Base-by-base conservation (phyloP, 1,140 invertebrate genomes). In the Hetaerina americana region DNA sequence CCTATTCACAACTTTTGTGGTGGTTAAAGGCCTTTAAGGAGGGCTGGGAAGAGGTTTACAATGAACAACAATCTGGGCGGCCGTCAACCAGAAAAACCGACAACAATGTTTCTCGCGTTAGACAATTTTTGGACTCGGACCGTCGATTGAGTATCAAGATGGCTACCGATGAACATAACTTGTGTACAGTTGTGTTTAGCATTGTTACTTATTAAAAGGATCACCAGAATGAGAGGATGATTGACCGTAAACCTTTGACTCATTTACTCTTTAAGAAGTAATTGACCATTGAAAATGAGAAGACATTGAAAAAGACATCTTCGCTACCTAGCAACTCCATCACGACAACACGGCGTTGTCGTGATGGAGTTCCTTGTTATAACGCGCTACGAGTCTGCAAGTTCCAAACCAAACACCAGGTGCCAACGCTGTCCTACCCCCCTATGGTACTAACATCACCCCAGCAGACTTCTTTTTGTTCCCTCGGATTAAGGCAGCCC, bases 121-220 rank as follows among this genome's bases (percentile, higher is more conserved):
- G 68, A 28, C 66, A 73, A 0, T 25, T 73, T 66, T 24, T 73
- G 68, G 31, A 69, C 26, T 72, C 68, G 24, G 72, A 75, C 57
- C 74, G 57, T 73, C 72, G 66, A n/a, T 72, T 74, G 29, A 74
- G 15, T 22, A 68, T 75, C 49, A 40, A 40, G 15, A 40, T 8
- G 15, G 15, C 31, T 8, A 40, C 5, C 31, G 15, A 15, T 40
- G 31, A 40, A 40, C 5, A 40, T 40, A 8, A 8, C 31, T 8
- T 8, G 31, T 40, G 31, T 8, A 40, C 31, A n/a, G n/a, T 40
- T 40, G 5, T 8, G 31, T 40, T 40, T 8, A 8, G 31, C 31
- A 5, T 15, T 40, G 31, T 8, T 8, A 40, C 15, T 40, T 5
- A 40, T 40, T 5, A 40, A 40, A 5, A 40, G 5, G 31, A 40